A percentile compares a stretch with the other conserved stretches of the same genome.
These are phyloP conservation scores for Globia sparganii DNA, from an alignment of 2,888 invertebrate species.

Conservation along the genomic window DNA sequence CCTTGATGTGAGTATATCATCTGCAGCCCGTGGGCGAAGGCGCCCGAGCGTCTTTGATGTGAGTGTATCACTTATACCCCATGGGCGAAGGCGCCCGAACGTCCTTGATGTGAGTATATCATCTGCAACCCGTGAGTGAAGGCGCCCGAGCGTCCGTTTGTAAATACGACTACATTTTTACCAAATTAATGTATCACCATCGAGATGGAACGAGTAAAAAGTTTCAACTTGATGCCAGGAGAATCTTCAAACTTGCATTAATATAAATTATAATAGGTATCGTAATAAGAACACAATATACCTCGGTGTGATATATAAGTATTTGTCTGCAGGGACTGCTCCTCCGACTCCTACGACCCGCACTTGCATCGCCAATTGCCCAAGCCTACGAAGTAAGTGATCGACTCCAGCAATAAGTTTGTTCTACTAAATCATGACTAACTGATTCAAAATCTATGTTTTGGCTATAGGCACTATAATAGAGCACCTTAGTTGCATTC, in stretches of 20 bases:
- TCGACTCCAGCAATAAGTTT: conserved; percentile 80
- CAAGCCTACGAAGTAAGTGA: conserved; percentile 92
- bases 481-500: not conserved
- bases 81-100: conserved; percentile 58
- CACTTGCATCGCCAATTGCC: conserved; percentile 91
- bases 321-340: conserved; percentile 61
- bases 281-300: not conserved
- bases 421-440: not conserved
- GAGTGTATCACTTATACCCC: conserved; percentile 61
- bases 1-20: no score
- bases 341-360: conserved; percentile 91
- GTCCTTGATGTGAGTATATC: conserved; percentile 39
- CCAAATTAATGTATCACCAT: not conserved
- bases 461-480: not conserved
- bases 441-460: not conserved
- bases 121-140: conserved; percentile 61
- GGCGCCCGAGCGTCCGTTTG: conserved; percentile 22
- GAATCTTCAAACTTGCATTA: not conserved
- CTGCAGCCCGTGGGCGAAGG: conserved; percentile 65
- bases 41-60: conserved; percentile 52
- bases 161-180: not conserved
- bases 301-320: not conserved
- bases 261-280: not conserved
- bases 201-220: not conserved
- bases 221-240: not conserved